phyloP scores from a whole-genome alignment of 2,888 invertebrate genomes.

The Watsonalla cultraria region DNA sequence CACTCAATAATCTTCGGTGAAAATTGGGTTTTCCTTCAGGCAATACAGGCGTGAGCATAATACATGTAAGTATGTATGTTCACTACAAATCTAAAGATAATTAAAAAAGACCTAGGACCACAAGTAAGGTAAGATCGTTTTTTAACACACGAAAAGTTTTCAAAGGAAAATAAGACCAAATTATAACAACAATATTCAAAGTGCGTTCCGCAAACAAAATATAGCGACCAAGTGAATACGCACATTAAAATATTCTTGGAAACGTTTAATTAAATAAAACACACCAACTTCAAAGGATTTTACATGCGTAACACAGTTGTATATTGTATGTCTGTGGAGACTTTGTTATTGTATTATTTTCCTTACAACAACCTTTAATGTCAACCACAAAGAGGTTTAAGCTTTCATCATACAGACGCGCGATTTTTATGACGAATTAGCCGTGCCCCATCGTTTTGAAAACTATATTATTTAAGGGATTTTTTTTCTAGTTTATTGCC shows the following conservation, averaged over 20 bases:
- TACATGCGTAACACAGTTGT: neutral
- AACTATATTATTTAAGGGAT: too few relatives aligned
- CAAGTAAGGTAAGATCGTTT: too few relatives aligned
- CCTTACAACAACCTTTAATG: neutral
- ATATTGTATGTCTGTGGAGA: neutral
- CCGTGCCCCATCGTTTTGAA: too few relatives aligned
- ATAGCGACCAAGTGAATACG: neutral
- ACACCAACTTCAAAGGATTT: neutral
- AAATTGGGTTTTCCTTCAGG: too few relatives aligned
- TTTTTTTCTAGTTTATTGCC: too few relatives aligned
- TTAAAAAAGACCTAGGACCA: too few relatives aligned
- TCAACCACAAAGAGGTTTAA: neutral
- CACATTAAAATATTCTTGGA: neutral
- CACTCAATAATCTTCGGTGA: too few relatives aligned
- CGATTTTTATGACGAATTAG: neutral
- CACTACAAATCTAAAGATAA: too few relatives aligned
- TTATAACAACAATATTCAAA: neutral
- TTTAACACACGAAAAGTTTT: too few relatives aligned
- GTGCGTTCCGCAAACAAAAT: neutral
- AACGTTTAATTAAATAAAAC: conserved; percentile 1
- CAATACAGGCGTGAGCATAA: too few relatives aligned
- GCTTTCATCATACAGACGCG: neutral
- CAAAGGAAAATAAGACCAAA: too few relatives aligned
- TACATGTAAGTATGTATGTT: too few relatives aligned
- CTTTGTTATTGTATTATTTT: neutral